These are phyloP conservation scores for Forbesichthys agassizii DNA, from an alignment of 2,113 vertebrate species.

Conservation along the genomic window DNA sequence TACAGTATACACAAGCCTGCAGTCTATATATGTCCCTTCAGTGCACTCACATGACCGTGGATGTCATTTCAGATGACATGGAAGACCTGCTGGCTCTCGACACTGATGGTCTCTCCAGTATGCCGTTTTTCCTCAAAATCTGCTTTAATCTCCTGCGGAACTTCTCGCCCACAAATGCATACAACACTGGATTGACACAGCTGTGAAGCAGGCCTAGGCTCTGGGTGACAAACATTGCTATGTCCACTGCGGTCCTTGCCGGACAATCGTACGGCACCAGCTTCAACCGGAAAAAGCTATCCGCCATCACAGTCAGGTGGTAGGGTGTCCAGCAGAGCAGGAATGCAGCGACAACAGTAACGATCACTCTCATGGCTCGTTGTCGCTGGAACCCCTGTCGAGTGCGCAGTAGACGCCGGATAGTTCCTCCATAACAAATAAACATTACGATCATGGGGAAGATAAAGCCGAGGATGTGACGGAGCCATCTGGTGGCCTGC, in stretches of 20 bases:
- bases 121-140: conserved; percentile 36
- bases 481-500: conserved; percentile 62
- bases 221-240: conserved; percentile 64
- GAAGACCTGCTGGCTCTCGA: conserved; percentile 57
- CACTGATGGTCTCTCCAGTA: conserved; percentile 8
- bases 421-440: conserved; percentile 67
- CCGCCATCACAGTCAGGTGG: conserved; percentile 63
- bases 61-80: conserved; percentile 57
- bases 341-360: conserved; percentile 66
- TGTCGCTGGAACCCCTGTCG: conserved; percentile 65
- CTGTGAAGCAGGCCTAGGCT: conserved; percentile 74
- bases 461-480: conserved; percentile 69
- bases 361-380: conserved; percentile 72
- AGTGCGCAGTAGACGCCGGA: conserved; percentile 60
- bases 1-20: neutral
- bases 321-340: conserved; percentile 76
- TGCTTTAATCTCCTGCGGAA: conserved; percentile 59
- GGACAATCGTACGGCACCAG: conserved; percentile 55
- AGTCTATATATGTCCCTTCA: neutral
- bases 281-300: conserved; percentile 66
- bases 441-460: conserved; percentile 72
- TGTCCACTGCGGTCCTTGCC: conserved; percentile 44
- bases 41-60: conserved; percentile 58
- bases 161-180: conserved; percentile 76
- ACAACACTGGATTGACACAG: conserved; percentile 76